Percentiles rank a stretch among this genome's conserved stretches.
phyloP scores from a whole-genome alignment of 2,888 invertebrate species.

The Agrilus biguttatus region DNA sequence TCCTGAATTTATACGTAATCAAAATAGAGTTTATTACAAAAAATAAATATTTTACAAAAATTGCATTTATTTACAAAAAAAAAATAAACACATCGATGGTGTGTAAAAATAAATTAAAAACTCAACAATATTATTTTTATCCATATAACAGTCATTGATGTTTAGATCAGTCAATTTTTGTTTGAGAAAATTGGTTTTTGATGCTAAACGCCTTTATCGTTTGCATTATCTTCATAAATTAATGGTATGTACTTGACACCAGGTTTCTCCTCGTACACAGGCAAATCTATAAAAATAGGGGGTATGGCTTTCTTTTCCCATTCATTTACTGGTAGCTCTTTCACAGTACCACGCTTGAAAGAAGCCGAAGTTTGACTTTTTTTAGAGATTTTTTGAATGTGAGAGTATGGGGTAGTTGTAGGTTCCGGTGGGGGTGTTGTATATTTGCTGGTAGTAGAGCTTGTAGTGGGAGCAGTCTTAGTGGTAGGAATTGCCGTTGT shows the following conservation, averaged over 20 bases:
- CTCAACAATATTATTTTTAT: slow-evolving; percentile 2
- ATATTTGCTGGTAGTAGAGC: not conserved
- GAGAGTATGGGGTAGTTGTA: slow-evolving; percentile 20
- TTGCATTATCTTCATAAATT: slow-evolving; percentile 3
- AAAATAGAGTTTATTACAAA: too few relatives aligned
- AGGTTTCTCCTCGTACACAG: slow-evolving; percentile 24
- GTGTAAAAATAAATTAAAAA: not conserved
- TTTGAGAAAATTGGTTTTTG: too few relatives aligned
- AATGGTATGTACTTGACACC: slow-evolving; percentile 28
- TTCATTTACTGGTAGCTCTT: slow-evolving; percentile 6
- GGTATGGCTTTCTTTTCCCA: not conserved
- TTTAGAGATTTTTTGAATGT: slow-evolving; percentile 26
- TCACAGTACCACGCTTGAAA: not conserved
- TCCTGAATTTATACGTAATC: too few relatives aligned
- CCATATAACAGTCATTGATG: too few relatives aligned
- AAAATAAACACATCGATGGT: too few relatives aligned
- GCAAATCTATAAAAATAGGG: slow-evolving; percentile 20
- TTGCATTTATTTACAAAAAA: too few relatives aligned
- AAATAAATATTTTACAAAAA: too few relatives aligned
- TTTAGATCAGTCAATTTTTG: too few relatives aligned
- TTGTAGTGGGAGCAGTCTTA: not conserved
- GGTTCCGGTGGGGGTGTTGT: slow-evolving; percentile 2
- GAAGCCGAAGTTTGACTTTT: not conserved
- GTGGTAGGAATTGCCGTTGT: not conserved
- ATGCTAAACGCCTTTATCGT: too few relatives aligned